These are phyloP conservation scores for Atlantisia rogersi DNA, from an alignment of 2,113 vertebrate species.

Conservation along the genomic window DNA sequence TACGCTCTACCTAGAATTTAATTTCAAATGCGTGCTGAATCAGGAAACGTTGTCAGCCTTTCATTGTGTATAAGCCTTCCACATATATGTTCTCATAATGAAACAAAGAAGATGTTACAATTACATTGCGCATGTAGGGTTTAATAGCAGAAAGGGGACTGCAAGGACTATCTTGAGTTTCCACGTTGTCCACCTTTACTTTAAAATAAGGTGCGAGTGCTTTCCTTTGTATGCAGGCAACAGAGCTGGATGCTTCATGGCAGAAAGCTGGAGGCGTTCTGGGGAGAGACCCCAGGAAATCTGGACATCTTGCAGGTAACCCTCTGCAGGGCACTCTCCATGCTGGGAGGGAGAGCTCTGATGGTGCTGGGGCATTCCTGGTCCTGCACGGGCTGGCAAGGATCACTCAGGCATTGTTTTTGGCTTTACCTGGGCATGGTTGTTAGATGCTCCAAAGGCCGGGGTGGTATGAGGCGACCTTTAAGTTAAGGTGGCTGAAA, in stretches of 20 bases:
- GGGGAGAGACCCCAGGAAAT: not conserved
- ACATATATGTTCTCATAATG: not conserved
- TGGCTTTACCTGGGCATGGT: not conserved
- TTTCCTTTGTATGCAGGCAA: not conserved
- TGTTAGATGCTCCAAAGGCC: not conserved
- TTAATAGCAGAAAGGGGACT: not conserved
- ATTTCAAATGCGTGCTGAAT: not conserved
- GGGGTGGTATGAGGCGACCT: not conserved
- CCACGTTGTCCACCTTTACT: not conserved
- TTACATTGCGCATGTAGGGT: not conserved
- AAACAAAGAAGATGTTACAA: not conserved
- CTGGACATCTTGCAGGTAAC: not conserved
- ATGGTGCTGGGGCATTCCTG: rapidly evolving
- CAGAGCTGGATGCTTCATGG: not conserved
- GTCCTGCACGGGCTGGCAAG: not conserved
- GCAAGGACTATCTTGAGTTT: not conserved
- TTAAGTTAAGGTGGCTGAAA: not conserved
- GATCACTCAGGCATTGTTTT: not conserved
- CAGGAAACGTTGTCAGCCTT: not conserved
- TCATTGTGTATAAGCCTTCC: not conserved
- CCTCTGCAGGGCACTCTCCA: not conserved
- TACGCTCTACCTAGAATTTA: not conserved
- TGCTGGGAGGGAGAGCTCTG: rapidly evolving
- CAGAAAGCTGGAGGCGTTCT: not conserved
- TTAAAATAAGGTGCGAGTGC: not conserved